Base-by-base conservation (phyloP, 1,140 invertebrate species). In the Diorhabda elongata region DNA sequence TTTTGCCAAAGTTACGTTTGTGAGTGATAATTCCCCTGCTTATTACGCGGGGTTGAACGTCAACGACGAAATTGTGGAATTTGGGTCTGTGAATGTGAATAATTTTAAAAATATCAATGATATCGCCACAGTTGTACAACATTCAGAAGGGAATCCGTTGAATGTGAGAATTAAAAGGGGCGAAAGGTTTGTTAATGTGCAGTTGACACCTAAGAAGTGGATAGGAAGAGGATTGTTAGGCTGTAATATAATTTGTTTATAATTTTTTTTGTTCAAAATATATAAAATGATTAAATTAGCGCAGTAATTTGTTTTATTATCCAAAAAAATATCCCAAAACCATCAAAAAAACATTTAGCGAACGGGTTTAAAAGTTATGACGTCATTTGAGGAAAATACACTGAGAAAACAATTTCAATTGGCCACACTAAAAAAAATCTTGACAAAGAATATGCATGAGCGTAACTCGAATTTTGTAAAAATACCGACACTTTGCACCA, bases 11-110 rank as follows among this genome's bases (percentile, higher is more conserved):
- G 86, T 97, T 3, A 91, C 90, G 75, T 78, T 88, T 68, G 91
- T 96, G 26, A 87, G 86, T 66, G 76, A 85, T 65, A 88, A 87
- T n/a, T 96, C 94, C 3, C 95, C 94, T 42, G 92, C 93, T 7
- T 88, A 90, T 78, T 76, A 84, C 71, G 91, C 91, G 63, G 93
- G 93, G n/a, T 81, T 96, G 3, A 79, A 85, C 74, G 85, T 87
- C 42, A 87, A 88, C 58, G 95, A 96, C 83, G 80, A 87, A 56
- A 83, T 97, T 4, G 72, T 93, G 2, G 85, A 92, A 74, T 95
- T 97, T 86, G 95, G 94, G n/a, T 92, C 92, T 0, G 81, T 96
- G 2, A 90, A 89, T 72, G 78, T 80, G 41, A 82, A 79, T 5
- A 97, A 96, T 81, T 96, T 93, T 77, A 84, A 85, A 58, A 84